A percentile compares a stretch with the other conserved stretches of the same genome.
Conservation (phyloP, 1,140 invertebrate species). For the Drosophila suzukii region DNA sequence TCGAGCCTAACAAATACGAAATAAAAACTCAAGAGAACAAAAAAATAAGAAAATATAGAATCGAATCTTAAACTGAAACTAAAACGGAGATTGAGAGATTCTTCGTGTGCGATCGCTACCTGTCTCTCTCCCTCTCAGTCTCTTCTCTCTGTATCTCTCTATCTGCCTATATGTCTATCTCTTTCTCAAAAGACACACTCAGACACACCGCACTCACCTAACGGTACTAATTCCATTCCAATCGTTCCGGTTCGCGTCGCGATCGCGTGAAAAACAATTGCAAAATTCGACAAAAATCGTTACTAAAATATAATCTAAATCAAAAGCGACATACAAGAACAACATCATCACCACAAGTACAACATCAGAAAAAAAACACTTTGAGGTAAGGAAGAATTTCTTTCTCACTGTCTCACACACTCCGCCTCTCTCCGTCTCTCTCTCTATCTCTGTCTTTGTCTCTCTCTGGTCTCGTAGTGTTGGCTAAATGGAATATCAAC, state of each 20-base stretch:
- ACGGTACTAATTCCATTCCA: conserved; percentile 51
- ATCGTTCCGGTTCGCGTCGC: conserved; percentile 40
- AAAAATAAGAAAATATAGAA: conserved; percentile 4
- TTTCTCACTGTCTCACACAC: conserved; percentile 59
- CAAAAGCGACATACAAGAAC: conserved; percentile 47
- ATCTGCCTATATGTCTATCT: conserved; percentile 38
- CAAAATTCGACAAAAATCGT: conserved; percentile 37
- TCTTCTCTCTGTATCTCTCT: conserved; percentile 26
- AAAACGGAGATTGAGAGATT: conserved; percentile 45
- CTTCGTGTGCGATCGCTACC: conserved; percentile 39
- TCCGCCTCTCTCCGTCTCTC: conserved; percentile 22
- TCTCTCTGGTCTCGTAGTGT: conserved; percentile 49
- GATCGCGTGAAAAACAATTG: conserved; percentile 32
- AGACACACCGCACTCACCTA: conserved; percentile 68
- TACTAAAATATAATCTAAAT: conserved; percentile 36
- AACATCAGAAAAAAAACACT: conserved; percentile 39
- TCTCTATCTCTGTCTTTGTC: conserved; percentile 34
- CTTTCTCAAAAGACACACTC: conserved; percentile 43
- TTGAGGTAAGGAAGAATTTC: conserved; percentile 77
- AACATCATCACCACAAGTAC: conserved; percentile 33
- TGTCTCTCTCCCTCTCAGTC: conserved; percentile 9
- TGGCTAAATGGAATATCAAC: conserved; percentile 19
- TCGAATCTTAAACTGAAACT: conserved; percentile 4
- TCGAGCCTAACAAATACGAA: conserved; percentile 35
- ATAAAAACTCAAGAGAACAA: conserved; percentile 1